phyloP scores from a whole-genome alignment of 2,113 vertebrate genomes.

The Erythrocercus mccallii region DNA sequence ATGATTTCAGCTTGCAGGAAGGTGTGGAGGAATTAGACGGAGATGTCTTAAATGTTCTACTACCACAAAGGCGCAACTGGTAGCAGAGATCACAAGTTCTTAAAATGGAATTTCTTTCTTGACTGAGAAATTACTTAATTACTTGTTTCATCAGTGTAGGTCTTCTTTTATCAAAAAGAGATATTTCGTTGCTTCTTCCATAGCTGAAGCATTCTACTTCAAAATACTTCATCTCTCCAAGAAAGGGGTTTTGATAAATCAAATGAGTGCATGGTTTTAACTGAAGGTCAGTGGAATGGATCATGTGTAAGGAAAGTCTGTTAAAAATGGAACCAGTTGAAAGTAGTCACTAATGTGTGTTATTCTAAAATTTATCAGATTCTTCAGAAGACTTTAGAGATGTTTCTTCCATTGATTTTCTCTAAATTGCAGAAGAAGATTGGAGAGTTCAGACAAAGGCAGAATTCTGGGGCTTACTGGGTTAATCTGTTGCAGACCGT shows the following conservation, averaged over 20 bases:
- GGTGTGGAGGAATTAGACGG: neutral
- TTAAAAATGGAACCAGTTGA: neutral
- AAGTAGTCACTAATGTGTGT: neutral
- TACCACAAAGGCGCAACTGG: neutral
- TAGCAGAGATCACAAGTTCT: neutral
- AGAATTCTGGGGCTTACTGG: neutral
- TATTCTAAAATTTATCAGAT: neutral
- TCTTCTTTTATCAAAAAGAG: neutral
- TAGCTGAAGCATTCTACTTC: neutral
- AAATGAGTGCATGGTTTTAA: neutral
- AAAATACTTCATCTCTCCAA: neutral
- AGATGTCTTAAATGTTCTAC: neutral
- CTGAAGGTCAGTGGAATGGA: neutral
- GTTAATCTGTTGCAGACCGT: neutral
- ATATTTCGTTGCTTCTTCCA: neutral
- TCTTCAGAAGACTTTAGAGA: neutral
- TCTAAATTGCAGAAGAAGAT: neutral
- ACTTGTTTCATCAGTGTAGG: neutral
- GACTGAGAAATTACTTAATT: neutral
- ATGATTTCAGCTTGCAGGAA: neutral
- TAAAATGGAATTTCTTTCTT: neutral
- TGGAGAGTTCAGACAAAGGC: neutral
- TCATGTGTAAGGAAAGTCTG: neutral
- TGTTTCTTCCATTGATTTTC: neutral
- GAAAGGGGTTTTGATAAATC: neutral